These are phyloP conservation scores for Oasisia sp. DNA, from an alignment of 2,888 invertebrate species.

Conservation along the genomic window DNA sequence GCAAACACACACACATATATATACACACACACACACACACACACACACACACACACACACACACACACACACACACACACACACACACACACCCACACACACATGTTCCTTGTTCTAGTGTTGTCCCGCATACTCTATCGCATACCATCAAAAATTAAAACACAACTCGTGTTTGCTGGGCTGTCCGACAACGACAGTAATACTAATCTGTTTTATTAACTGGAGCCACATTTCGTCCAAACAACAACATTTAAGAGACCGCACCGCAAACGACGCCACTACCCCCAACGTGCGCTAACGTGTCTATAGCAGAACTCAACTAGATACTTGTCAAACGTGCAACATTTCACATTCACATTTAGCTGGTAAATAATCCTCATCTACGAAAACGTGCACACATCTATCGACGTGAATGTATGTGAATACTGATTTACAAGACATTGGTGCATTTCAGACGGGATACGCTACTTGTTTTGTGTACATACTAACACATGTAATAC, in stretches of 20 bases:
- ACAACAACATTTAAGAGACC: neutral
- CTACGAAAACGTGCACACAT: neutral
- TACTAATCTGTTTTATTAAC: neutral
- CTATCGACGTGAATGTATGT: neutral
- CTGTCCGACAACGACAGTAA: neutral
- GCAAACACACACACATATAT: too few relatives aligned
- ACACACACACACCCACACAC: neutral
- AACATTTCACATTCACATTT: neutral
- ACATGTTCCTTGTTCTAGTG: neutral
- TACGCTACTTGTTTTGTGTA: neutral
- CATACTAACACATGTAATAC: neutral
- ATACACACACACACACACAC: too few relatives aligned
- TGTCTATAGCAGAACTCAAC: constrained; percentile 1
- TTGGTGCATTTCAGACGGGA: neutral
- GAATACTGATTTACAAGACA: neutral
- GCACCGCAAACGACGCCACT: neutral
- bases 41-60: too few relatives aligned
- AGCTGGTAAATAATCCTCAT: neutral
- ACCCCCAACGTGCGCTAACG: neutral
- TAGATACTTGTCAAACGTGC: neutral
- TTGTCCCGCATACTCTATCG: neutral
- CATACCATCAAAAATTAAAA: neutral
- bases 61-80: too few relatives aligned
- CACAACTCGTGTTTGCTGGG: neutral
- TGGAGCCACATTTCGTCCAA: neutral